Evolutionary conservation across 2,888 invertebrate species (phyloP).

Genomic region (Drosophila mercatorum): DNA sequence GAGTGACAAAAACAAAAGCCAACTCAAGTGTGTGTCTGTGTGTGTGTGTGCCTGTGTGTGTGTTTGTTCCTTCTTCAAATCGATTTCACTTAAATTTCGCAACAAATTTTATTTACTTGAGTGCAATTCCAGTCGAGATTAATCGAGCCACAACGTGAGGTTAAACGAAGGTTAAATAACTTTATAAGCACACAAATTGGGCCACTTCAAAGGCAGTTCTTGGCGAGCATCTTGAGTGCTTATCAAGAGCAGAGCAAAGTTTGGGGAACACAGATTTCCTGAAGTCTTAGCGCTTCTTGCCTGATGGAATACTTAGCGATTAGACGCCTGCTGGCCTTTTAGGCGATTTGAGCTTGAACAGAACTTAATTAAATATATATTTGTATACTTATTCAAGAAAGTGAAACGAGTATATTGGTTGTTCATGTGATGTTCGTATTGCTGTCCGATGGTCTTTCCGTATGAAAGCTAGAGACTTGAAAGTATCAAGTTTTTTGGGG

Average conservation of each 20-base stretch:
- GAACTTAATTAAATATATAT: neutral
- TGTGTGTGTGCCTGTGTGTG: constrained; percentile 17
- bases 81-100: constrained; percentile 16
- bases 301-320: too few relatives aligned
- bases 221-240: neutral
- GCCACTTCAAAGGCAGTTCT: neutral
- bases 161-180: constrained; percentile 1
- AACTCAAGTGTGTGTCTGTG: constrained; percentile 10
- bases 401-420: too few relatives aligned
- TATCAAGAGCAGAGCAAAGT: neutral
- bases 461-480: too few relatives aligned
- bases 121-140: constrained; percentile 5
- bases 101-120: constrained; percentile 11
- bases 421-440: too few relatives aligned
- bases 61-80: constrained; percentile 7
- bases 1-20: constrained; percentile 30
- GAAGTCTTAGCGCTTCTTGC: neutral
- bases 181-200: neutral
- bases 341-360: neutral
- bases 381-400: too few relatives aligned
- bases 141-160: constrained; percentile 15
- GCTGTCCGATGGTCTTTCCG: too few relatives aligned
- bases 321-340: neutral
- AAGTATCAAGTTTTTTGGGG: too few relatives aligned
- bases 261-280: neutral